Evolutionary conservation across 92 coral and sea anemone species (phyloP).

Genomic region (Metridium senile): DNA sequence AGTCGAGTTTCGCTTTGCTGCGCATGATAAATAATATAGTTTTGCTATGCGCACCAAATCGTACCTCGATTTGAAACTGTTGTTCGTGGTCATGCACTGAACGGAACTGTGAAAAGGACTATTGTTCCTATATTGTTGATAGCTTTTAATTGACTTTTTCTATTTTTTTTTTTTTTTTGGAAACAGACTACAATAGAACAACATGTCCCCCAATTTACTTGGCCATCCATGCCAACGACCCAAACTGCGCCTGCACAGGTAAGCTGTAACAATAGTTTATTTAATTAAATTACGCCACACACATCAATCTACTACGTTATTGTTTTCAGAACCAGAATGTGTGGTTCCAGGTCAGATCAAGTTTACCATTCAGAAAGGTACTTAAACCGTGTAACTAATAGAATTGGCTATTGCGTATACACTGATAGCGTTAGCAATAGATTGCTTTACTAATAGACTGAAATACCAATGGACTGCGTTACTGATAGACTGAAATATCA

Average conservation of each 20-base stretch:
- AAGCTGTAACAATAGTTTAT: neutral
- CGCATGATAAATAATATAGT: no score
- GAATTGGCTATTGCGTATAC: neutral
- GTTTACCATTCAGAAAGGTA: conserved; percentile 40
- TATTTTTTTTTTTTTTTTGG: neutral
- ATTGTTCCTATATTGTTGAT: no score
- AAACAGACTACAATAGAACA: conserved; percentile 21
- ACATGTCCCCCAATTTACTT: conserved; percentile 42
- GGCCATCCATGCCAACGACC: conserved; percentile 28
- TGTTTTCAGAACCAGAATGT: conserved; percentile 29
- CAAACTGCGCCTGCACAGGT: conserved; percentile 41
- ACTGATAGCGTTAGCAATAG: neutral
- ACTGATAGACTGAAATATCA: no score
- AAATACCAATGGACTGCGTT: no score
- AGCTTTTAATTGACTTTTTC: neutral
- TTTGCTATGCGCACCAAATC: no score
- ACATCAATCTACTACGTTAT: no score
- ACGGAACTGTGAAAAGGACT: no score
- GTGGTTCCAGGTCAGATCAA: conserved; percentile 39
- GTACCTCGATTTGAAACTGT: no score
- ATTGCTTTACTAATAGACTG: no score
- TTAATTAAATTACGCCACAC: no score
- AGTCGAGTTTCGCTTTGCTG: no score
- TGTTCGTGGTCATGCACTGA: no score
- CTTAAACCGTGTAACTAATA: neutral